Evolutionary conservation across 2,113 vertebrate genomes (phyloP).

Genomic region (Marmota flaviventris): DNA sequence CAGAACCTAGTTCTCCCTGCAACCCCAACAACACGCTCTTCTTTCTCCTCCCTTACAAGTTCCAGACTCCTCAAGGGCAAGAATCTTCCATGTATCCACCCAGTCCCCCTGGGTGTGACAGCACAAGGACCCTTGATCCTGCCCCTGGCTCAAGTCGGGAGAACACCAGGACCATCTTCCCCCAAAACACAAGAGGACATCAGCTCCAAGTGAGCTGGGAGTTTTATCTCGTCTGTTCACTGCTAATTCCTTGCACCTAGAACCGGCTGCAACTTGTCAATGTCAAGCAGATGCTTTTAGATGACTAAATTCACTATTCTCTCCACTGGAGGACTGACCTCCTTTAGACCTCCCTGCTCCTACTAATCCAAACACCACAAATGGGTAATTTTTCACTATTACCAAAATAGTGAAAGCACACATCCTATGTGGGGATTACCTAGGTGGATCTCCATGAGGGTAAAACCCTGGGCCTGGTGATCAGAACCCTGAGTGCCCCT

Average conservation of each 20-base stretch:
- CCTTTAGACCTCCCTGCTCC: neutral
- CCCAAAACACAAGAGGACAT: neutral
- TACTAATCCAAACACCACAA: neutral
- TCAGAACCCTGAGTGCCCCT: neutral
- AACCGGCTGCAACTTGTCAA: neutral
- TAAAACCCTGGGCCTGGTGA: neutral
- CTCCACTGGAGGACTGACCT: neutral
- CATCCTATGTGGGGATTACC: neutral
- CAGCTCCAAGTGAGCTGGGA: neutral
- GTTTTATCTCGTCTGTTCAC: neutral
- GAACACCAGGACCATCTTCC: neutral
- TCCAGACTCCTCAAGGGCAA: neutral
- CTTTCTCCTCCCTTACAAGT: neutral
- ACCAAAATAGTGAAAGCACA: neutral
- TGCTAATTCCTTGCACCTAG: neutral
- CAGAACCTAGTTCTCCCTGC: too few species aligned
- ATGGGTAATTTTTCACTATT: too few species aligned
- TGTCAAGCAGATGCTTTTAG: neutral
- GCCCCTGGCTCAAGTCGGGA: neutral
- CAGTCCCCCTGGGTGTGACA: neutral
- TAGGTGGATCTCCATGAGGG: neutral
- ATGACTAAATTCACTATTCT: neutral
- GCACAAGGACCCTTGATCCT: neutral
- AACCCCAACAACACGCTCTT: neutral
- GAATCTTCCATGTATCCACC: neutral